Evolutionary conservation across 2,888 invertebrate species (phyloP), one percentile per base, ranked within the genome.

Genomic region (Erebia epiphron): DNA sequence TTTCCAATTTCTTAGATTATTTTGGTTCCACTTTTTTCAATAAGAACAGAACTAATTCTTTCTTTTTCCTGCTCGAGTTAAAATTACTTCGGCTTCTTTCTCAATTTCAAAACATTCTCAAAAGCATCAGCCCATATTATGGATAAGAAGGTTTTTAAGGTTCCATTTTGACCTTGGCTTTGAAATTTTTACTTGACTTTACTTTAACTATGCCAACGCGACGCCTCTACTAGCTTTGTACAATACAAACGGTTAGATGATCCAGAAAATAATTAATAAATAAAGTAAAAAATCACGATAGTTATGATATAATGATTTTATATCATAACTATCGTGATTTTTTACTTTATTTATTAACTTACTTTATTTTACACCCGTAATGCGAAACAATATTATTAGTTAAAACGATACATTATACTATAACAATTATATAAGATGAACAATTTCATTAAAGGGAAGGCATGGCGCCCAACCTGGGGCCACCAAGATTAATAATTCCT

Each of bases 401-500:
- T 62, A 21, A 46, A 46, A 46, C 43, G 46, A 49, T 21, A 46
- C 46, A 49, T 14, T 13, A 21, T 35, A 52, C 1, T 10, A 7
- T 56, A 43, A 66, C 13, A 35, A 54, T 14, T 46, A 61, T 18
- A 68, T 46, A 63, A 50, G 57, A 58, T 43, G 70, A 73, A 75
- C 50, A 66, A 78, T 80, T 80, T 80, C 76, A 80, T 80, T 77
- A 68, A 73, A 74, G 73, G 75, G 74, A 68, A 77, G 74, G 74
- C 73, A 75, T 89, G 88, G 87, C 87, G 84, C 86, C 86, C 89
- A 85, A 80, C 82, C 72, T 81, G 86, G 86, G 83, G 69, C 86
- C 85, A 41, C 76, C 71, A 76, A 80, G 78, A 80, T 86, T 84
- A 83, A 83, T 86, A 80, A 79, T 80, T 82, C 77, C 75, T 79